Evolutionary conservation across 1,140 invertebrate species (phyloP).

Genomic region (Artemia franciscana): DNA sequence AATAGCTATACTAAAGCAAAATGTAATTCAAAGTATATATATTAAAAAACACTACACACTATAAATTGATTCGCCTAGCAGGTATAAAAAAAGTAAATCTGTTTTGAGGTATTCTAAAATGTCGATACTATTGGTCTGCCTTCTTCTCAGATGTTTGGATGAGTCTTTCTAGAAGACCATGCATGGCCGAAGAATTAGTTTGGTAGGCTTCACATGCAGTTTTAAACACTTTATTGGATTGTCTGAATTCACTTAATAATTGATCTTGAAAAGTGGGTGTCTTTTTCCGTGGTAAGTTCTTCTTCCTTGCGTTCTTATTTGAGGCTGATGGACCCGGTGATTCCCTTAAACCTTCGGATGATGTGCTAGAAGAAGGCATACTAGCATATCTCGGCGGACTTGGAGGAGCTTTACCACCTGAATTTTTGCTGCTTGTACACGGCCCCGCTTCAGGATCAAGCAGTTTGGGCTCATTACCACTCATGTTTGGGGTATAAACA

Average conservation of each 20-base stretch:
- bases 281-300: neutral
- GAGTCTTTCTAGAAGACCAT: neutral
- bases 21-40: too few species aligned
- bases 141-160: neutral
- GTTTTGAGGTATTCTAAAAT: too few species aligned
- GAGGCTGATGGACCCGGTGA: neutral
- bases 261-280: neutral
- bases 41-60: too few species aligned
- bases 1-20: too few species aligned
- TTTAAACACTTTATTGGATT: neutral
- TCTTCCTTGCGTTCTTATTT: too few species aligned
- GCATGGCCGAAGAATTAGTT: neutral
- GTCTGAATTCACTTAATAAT: too few species aligned
- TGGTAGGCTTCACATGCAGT: neutral
- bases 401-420: neutral
- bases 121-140: neutral
- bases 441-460: neutral
- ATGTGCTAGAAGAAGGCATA: neutral
- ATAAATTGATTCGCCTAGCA: too few species aligned
- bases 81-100: too few species aligned
- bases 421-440: neutral
- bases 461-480: neutral
- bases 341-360: neutral
- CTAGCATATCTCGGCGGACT: neutral
- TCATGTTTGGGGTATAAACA: neutral